Evolutionary conservation across 2,113 vertebrate species (phyloP).

Genomic region (Rhabdornis inornatus): DNA sequence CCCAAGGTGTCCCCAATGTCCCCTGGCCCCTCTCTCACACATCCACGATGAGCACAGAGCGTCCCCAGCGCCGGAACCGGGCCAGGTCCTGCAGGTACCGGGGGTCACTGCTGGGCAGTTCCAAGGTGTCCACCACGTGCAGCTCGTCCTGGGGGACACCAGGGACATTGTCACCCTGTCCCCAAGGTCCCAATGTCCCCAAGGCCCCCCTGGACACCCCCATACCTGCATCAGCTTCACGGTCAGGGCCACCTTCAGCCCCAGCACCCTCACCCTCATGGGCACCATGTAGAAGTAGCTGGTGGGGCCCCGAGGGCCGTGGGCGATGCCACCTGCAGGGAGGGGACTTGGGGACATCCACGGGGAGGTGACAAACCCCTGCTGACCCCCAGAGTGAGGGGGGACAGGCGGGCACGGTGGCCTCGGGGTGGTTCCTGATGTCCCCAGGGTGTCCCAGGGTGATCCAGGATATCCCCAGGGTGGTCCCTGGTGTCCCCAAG

Average conservation of each 20-base stretch:
- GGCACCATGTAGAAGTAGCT: slow-evolving; percentile 94
- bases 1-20: not conserved
- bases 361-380: not conserved
- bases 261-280: slow-evolving; percentile 84
- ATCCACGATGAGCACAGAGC: not conserved
- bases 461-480: not conserved
- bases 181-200: not conserved
- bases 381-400: too few relatives aligned
- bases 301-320: slow-evolving; percentile 88
- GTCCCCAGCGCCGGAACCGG: not conserved
- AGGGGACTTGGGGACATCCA: not conserved
- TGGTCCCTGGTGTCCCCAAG: too few relatives aligned
- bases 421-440: too few relatives aligned
- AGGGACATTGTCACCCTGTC: not conserved
- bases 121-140: not conserved
- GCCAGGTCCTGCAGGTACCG: not conserved
- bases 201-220: accelerated
- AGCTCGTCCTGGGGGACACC: not conserved
- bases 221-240: slow-evolving; percentile 86
- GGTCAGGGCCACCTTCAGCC: slow-evolving; percentile 84
- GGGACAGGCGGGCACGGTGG: too few relatives aligned
- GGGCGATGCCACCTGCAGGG: slow-evolving; percentile 79
- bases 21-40: not conserved
- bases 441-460: not conserved
- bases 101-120: not conserved